Percentiles rank a stretch among this genome's conserved stretches.
These are phyloP conservation scores for Characodon lateralis DNA, from an alignment of 2,797 vertebrate species.

Conservation along the genomic window DNA sequence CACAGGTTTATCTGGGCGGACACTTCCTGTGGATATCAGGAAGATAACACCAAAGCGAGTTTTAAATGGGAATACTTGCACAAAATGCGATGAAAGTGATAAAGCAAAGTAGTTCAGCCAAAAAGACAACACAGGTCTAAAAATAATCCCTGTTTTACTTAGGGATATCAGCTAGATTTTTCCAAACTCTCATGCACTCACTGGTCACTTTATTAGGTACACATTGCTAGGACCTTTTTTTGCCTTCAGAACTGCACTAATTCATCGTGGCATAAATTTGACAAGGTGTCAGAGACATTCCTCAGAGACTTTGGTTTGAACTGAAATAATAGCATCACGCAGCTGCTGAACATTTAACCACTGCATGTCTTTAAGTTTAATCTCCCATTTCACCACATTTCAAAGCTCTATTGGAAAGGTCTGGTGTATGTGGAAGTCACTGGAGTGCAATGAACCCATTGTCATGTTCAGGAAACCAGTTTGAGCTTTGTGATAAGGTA, in stretches of 20 bases:
- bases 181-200: too few species aligned
- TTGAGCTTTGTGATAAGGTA: not conserved
- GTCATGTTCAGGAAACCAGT: not conserved
- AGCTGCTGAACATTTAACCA: too few species aligned
- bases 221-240: not conserved
- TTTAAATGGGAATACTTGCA: not conserved
- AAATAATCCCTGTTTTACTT: not conserved
- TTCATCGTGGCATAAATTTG: not conserved
- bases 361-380: too few species aligned
- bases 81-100: conserved; percentile 16
- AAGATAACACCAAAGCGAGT: conserved; percentile 20
- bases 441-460: not conserved
- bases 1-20: conserved; percentile 48
- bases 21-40: conserved; percentile 47
- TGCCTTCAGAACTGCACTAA: not conserved
- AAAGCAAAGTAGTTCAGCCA: conserved; percentile 13
- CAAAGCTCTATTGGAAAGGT: not conserved
- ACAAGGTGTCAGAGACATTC: too few species aligned
- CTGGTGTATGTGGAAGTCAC: not conserved
- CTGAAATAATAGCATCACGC: too few species aligned
- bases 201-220: not conserved
- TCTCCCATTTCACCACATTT: not conserved
- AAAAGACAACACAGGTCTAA: conserved; percentile 5
- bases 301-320: too few species aligned
- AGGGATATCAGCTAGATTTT: not conserved